phyloP scores from a whole-genome alignment of 1,140 invertebrate species.

The Drosophila pallidifrons region DNA sequence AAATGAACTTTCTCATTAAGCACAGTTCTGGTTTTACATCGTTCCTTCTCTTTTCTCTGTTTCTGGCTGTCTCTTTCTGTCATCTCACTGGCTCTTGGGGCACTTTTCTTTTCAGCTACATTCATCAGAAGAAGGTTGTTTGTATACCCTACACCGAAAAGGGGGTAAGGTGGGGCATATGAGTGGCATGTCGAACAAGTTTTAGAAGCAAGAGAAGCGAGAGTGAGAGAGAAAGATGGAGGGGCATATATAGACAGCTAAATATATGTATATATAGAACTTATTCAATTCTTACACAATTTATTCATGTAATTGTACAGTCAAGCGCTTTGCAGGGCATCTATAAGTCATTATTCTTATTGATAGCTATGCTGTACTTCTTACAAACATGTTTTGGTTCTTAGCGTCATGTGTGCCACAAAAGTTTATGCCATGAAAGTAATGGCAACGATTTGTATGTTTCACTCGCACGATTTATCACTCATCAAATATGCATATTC shows the following conservation, averaged over 20 bases:
- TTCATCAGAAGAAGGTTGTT: slow-evolving; percentile 4
- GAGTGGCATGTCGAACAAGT: neutral
- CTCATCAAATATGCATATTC: no score
- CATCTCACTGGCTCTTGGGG: neutral
- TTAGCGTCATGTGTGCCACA: neutral
- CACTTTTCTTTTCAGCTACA: slow-evolving; percentile 70
- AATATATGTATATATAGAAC: no score
- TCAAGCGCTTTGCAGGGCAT: slow-evolving; percentile 9
- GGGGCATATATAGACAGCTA: no score
- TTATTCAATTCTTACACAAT: no score
- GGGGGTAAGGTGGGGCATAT: neutral
- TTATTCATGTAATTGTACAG: no score
- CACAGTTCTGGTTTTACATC: slow-evolving; percentile 26
- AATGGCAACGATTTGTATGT: neutral
- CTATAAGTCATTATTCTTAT: neutral
- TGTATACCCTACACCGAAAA: slow-evolving; percentile 11
- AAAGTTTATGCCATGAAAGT: slow-evolving; percentile 22
- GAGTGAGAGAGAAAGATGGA: neutral
- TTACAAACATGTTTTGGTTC: slow-evolving; percentile 39
- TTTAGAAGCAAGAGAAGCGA: neutral
- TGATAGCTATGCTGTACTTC: neutral
- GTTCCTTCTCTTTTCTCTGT: neutral
- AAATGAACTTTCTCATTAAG: slow-evolving; percentile 55
- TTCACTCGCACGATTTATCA: neutral
- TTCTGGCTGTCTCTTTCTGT: neutral